Evolutionary conservation across 2,113 vertebrate species (phyloP).

Genomic region (Stomatorhinus ivindoensis): DNA sequence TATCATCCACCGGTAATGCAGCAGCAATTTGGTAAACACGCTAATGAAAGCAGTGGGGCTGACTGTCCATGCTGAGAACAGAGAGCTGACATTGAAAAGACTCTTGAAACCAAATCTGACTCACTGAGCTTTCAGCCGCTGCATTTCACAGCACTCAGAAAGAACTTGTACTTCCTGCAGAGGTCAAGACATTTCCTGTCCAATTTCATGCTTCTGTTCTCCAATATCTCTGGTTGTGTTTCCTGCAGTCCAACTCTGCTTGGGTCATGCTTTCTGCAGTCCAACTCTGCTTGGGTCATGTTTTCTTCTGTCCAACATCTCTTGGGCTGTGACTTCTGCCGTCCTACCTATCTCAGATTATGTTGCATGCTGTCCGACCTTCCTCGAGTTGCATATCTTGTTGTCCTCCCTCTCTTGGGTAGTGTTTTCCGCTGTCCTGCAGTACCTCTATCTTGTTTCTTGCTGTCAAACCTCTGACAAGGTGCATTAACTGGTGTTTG

Average conservation of each 20-base stretch:
- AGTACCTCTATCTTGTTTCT: background rate
- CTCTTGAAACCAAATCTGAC: background rate
- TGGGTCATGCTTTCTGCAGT: background rate
- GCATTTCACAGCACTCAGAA: background rate
- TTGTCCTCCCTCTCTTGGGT: background rate
- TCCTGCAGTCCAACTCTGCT: background rate
- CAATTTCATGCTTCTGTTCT: background rate
- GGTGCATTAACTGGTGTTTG: background rate
- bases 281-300: background rate
- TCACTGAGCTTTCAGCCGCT: background rate
- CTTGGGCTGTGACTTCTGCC: too few relatives aligned
- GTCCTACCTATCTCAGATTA: background rate
- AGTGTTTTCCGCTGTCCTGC: background rate
- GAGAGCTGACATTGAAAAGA: background rate
- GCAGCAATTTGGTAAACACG: background rate
- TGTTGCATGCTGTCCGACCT: background rate
- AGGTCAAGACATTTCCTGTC: background rate
- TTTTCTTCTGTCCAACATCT: background rate
- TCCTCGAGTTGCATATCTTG: background rate
- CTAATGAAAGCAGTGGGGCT: background rate
- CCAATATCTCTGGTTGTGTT: background rate
- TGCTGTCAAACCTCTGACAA: background rate
- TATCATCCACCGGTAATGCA: background rate
- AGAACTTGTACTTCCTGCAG: background rate
- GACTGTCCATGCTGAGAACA: background rate